Base-by-base conservation (phyloP, 2,113 vertebrate species). In the Taurulus bubalis region DNA sequence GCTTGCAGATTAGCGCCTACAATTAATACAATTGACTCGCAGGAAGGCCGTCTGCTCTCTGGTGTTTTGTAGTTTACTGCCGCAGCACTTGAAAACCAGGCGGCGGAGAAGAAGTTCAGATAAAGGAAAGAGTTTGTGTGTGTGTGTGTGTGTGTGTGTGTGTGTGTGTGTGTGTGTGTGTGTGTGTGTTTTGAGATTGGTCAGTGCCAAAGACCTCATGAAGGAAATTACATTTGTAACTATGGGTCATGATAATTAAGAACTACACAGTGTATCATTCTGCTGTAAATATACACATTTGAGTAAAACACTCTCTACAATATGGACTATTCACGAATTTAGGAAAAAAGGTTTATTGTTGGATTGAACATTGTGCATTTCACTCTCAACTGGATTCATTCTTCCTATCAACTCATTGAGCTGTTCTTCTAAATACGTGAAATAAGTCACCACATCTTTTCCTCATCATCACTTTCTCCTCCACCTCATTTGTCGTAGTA, bases 1-100 rank as follows among this genome's bases (percentile, higher is more conserved):
- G 87, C 75, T 89, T 51, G 47, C 73, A 90, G 83, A 91, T 92
- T 90, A 90, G 68, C 55, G 22, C 51, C 79, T 81, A 74, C 75
- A 82, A 71, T 87, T 86, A 83, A 87, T 71, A 78, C 59, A 34
- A 71, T 28, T 58, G 76, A 86, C 74, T 85, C 3, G 20, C 60
- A 63, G 76, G 51, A 78, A 70, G 63, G 69, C 80, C 49, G 36
- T 63, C 53, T 32, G 71, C 53, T 32, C 51, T 70, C 64, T 10
- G 11, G 53, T 82, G 79, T 63, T 67, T 8, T 16, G 65, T 72
- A 24, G 34, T 66, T 58, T n/a, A 9, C 26, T 28, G 42, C 30
- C 10, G 15, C 1, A 8, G 45, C 47, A 26, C 62, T 28, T 77
- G 8, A 71, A 64, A 82, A 60, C 10, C 34, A 30, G 36, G 60